Percentiles rank a stretch among this genome's conserved stretches.
Evolutionary conservation across 2,888 invertebrate genomes (phyloP).

Genomic region (Agonopterix arenella): DNA sequence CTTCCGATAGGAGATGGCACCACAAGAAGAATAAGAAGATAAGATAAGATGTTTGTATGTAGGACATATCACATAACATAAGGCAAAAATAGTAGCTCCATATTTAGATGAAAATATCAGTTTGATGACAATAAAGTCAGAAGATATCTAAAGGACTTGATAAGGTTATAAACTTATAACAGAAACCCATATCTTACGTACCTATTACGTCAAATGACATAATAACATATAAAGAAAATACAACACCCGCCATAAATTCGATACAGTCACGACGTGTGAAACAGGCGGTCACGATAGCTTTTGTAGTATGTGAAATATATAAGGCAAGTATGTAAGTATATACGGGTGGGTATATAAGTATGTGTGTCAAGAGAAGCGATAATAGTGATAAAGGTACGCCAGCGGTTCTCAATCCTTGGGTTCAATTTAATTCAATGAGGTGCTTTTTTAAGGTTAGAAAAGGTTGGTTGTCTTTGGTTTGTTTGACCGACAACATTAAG

Average conservation of each 20-base stretch:
- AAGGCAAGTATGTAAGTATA: background rate
- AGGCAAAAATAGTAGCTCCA: no score
- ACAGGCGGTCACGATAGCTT: conserved; percentile 10
- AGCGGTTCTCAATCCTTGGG: conserved; percentile 3
- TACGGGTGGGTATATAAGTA: conserved; percentile 7
- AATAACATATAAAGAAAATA: conserved; percentile 3
- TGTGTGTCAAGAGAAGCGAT: conserved; percentile 18
- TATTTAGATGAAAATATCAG: no score
- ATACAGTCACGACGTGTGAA: conserved; percentile 13
- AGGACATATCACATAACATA: no score
- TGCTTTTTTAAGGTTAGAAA: no score
- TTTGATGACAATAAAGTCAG: no score
- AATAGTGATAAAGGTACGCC: conserved; percentile 13
- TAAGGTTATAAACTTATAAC: background rate
- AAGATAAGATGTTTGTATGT: no score
- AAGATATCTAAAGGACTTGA: no score
- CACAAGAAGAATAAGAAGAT: no score
- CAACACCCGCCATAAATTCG: conserved; percentile 8
- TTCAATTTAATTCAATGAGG: no score
- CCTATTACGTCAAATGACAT: conserved; percentile 4
- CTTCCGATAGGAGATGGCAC: no score
- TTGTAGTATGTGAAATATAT: background rate
- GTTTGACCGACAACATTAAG: no score
- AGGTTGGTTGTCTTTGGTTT: no score
- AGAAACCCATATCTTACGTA: background rate